phyloP scores from a whole-genome alignment of 2,797 vertebrate genomes.

The Coendou prehensilis region DNA sequence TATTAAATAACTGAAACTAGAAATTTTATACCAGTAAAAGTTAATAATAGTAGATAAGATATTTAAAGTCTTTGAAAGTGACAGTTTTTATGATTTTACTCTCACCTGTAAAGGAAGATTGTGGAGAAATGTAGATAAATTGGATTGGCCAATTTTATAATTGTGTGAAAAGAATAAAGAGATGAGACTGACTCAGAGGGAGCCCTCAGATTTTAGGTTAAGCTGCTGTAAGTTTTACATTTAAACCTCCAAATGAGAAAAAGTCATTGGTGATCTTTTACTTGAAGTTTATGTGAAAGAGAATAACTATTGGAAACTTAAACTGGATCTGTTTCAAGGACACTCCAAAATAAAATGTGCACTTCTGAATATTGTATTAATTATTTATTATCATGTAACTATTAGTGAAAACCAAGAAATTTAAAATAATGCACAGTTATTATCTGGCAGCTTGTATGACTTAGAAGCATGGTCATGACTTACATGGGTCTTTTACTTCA shows the following conservation, averaged over 20 bases:
- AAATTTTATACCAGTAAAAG: neutral
- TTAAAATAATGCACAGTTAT: neutral
- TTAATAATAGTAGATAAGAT: neutral
- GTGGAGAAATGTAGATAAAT: neutral
- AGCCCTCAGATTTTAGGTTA: neutral
- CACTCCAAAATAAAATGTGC: neutral
- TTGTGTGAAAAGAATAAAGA: neutral
- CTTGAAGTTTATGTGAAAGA: neutral
- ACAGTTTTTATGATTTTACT: neutral
- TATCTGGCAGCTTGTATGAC: neutral
- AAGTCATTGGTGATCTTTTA: neutral
- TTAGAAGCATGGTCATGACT: neutral
- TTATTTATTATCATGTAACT: neutral
- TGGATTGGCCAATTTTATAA: neutral
- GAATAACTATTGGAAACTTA: neutral
- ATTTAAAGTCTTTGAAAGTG: slow-evolving; percentile 40
- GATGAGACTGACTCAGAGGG: neutral
- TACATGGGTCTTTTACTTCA: neutral
- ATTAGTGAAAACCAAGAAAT: neutral
- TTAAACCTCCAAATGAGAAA: neutral
- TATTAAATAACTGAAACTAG: neutral
- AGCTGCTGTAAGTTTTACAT: neutral
- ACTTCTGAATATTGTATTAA: neutral
- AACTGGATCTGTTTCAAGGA: neutral
- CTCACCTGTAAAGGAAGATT: neutral